Conservation (phyloP, 2,797 vertebrate species). For the Okamejei kenojei region DNA sequence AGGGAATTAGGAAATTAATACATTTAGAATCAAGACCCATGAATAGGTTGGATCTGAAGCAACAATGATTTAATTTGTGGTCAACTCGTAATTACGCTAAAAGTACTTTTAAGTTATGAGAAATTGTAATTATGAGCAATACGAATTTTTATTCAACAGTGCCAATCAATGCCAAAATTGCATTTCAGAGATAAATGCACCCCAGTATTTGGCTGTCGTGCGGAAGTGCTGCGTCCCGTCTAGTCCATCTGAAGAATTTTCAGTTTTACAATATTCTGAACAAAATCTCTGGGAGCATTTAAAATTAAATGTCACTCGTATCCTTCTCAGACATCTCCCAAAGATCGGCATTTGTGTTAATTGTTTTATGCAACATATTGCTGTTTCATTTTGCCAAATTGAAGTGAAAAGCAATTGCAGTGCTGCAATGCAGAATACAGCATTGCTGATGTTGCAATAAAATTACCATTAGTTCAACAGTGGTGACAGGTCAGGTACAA, state of each 20-base stretch:
- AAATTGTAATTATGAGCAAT: background rate
- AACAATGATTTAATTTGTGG: background rate
- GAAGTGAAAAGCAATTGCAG: background rate
- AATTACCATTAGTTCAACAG: background rate
- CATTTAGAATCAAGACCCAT: background rate
- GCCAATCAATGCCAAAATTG: background rate
- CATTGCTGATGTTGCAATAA: conserved; percentile 20
- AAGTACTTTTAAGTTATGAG: background rate
- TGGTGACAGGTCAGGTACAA: background rate
- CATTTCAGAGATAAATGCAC: background rate
- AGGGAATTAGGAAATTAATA: background rate
- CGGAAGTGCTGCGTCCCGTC: background rate
- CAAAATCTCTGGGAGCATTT: background rate
- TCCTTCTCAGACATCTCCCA: background rate
- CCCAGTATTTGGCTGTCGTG: conserved; percentile 18
- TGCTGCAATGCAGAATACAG: conserved; percentile 25
- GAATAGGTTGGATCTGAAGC: background rate
- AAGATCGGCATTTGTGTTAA: background rate
- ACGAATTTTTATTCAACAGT: background rate
- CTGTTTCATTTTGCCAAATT: background rate
- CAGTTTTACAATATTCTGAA: background rate
- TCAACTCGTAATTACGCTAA: background rate
- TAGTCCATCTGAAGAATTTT: background rate
- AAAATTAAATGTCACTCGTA: conserved; percentile 1
- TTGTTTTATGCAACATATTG: background rate